These are phyloP conservation scores for Oligia latruncula DNA, from an alignment of 2,888 invertebrate species.

Conservation along the genomic window DNA sequence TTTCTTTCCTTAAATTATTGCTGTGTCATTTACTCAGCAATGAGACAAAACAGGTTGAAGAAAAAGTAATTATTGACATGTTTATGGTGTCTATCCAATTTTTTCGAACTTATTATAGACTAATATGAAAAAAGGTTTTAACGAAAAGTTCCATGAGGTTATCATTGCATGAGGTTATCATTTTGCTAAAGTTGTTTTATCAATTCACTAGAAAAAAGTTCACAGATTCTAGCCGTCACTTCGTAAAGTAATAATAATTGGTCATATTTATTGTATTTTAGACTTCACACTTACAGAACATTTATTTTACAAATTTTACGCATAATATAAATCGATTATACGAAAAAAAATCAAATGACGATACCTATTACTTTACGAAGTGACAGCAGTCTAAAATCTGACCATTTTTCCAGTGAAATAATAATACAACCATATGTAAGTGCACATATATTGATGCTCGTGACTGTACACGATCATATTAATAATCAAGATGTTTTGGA, in stretches of 20 bases:
- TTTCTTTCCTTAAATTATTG: not conserved
- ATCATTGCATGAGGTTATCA: not conserved
- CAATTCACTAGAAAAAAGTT: too few species aligned
- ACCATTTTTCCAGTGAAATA: not conserved
- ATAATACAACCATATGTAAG: not conserved
- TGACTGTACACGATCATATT: constrained; percentile 42
- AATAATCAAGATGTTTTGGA: constrained; percentile 57
- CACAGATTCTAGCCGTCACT: not conserved
- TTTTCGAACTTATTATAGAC: not conserved
- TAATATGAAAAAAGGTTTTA: not conserved
- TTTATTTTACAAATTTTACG: not conserved
- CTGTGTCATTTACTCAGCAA: not conserved
- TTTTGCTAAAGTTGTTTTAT: not conserved
- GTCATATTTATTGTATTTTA: not conserved
- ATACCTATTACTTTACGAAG: not conserved
- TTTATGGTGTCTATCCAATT: not conserved
- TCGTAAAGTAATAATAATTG: not conserved
- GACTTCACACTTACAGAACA: not conserved
- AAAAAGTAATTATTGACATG: not conserved
- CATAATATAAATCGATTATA: not conserved
- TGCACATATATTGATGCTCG: not conserved
- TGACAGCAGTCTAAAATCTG: not conserved
- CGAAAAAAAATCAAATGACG: not conserved
- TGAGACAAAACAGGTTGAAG: not conserved
- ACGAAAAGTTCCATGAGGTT: not conserved